phyloP scores from a whole-genome alignment of 2,888 invertebrate genomes.

The Lepidocyrtinus sp. region DNA sequence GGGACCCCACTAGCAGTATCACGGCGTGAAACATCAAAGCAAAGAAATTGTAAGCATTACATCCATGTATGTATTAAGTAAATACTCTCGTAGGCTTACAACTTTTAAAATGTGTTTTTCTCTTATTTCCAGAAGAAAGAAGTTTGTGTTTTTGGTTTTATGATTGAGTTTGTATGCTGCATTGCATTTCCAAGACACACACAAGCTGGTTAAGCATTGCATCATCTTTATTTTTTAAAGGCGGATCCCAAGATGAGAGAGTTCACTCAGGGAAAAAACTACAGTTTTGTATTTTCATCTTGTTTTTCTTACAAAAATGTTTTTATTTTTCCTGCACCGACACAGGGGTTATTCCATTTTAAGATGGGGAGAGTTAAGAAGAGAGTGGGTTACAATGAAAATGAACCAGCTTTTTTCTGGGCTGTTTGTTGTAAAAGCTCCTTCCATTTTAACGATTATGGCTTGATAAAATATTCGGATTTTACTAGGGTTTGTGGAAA shows the following conservation, averaged over 20 bases:
- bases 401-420: no score
- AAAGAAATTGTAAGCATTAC: no score
- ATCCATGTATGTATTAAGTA: no score
- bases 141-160: constrained; percentile 36
- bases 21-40: no score
- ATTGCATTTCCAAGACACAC: constrained; percentile 38
- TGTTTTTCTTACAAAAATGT: no score
- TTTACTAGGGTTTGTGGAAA: no score
- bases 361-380: background rate
- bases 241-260: no score
- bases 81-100: no score
- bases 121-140: constrained; percentile 9
- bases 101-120: background rate
- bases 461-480: constrained; percentile 47
- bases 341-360: constrained; percentile 1
- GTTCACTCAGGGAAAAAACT: constrained; percentile 26
- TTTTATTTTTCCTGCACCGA: constrained; percentile 14
- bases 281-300: constrained; percentile 1
- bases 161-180: no score
- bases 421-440: constrained; percentile 46
- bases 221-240: constrained; percentile 25
- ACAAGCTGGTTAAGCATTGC: constrained; percentile 25
- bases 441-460: constrained; percentile 53
- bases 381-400: no score
- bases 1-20: no score